Evolutionary conservation across 2,797 vertebrate genomes (phyloP), one percentile per base, ranked within the genome.

Genomic region (Cygnus olor): DNA sequence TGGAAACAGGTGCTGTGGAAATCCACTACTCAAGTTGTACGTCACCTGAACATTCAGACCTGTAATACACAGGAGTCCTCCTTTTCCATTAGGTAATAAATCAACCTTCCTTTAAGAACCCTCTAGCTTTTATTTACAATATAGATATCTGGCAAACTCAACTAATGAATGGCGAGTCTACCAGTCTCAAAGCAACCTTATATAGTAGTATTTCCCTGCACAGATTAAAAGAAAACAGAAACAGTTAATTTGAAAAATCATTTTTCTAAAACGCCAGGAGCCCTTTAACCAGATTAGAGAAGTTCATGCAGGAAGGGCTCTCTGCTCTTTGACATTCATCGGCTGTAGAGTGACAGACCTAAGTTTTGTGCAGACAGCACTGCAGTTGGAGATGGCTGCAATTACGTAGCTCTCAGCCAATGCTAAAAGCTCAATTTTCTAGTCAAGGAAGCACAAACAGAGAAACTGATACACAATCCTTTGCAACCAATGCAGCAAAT

Each of bases 201-300:
- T 94, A 93, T 85, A 90, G 22, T 45, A 84, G 51, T 81, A 92
- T 73, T 89, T 93, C n/a, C 58, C 85, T 68, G 57, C 28, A 45
- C 30, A 89, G 76, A 95, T 96, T 90, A 96, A 97, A 96, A 66
- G 36, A 89, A 95, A 97, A 84, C 32, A 80, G 6, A 21, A 70
- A 78, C 32, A 91, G 30, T 70, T 91, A 71, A 94, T 88, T 34
- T 88, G 36, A 92, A 90, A 90, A 72, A 89, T 36, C 32, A 82
- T 93, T 96, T 94, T 81, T 32, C 68, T 86, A 51, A 93, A 97
- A 92, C 70, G 84, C 93, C 94, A 97, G 63, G 45, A 94, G 88
- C n/a, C 36, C 74, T 96, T 96, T 93, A 95, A 95, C 96, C 87
- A 96, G 88, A 83, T 79, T 84, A 88, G 91, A 65, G 86, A 93